Evolutionary conservation across 2,113 vertebrate genomes (phyloP).

Genomic region (Heterocephalus glaber): DNA sequence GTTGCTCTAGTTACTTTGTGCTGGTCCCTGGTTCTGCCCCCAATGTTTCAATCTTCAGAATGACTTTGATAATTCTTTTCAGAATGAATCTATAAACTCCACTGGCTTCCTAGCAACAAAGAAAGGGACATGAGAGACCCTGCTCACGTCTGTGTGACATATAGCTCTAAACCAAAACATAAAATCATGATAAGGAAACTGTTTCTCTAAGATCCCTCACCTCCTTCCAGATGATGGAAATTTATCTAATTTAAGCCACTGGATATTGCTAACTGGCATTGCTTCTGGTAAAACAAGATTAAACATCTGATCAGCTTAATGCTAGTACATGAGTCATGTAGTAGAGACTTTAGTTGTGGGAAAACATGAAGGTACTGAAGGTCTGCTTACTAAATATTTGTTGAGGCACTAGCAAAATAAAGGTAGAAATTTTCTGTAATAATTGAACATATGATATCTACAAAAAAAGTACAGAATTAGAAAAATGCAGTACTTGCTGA

Average conservation of each 20-base stretch:
- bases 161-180: neutral
- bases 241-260: slow-evolving; percentile 35
- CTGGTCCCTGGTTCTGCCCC: neutral
- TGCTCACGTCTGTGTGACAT: neutral
- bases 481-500: neutral
- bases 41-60: neutral
- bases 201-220: neutral
- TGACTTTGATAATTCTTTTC: neutral
- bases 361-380: neutral
- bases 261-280: neutral
- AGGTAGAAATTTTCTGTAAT: neutral
- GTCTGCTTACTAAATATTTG: neutral
- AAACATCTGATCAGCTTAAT: slow-evolving; percentile 1
- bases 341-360: neutral
- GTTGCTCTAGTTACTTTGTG: neutral
- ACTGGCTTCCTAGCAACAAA: neutral
- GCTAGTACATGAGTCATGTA: neutral
- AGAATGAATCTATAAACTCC: neutral
- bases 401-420: neutral
- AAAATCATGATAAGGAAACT: neutral
- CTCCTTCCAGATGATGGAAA: neutral
- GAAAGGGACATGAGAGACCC: neutral
- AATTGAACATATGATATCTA: neutral
- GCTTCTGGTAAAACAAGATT: neutral
- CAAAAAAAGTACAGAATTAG: neutral